Evolutionary conservation across 1,140 invertebrate species (phyloP).

Genomic region (Drosophila takahashii): DNA sequence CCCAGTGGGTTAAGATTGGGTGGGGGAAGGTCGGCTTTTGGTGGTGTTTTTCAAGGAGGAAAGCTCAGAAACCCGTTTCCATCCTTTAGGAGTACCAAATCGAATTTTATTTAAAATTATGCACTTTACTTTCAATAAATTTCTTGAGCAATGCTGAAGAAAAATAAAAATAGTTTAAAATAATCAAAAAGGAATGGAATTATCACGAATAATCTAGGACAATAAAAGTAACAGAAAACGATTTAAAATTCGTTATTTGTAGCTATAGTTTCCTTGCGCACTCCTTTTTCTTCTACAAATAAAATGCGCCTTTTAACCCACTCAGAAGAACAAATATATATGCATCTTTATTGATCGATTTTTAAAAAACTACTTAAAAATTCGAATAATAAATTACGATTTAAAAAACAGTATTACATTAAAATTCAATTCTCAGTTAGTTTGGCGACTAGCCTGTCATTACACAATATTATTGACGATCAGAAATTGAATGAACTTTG

Average conservation of each 20-base stretch:
- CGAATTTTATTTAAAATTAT: not conserved
- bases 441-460: conserved; percentile 41
- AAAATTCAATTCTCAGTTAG: conserved; percentile 54
- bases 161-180: not conserved
- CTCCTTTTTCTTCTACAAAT: not conserved
- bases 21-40: not conserved
- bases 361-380: conserved; percentile 76
- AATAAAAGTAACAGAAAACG: not conserved
- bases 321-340: conserved; percentile 83
- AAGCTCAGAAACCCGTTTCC: conserved; percentile 10
- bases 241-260: not conserved
- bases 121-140: not conserved
- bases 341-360: conserved; percentile 76
- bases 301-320: conserved; percentile 60
- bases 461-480: conserved; percentile 48
- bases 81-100: not conserved
- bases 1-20: conserved; percentile 21
- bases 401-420: conserved; percentile 57
- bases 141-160: no score
- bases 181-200: no score
- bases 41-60: conserved; percentile 17
- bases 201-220: no score
- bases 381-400: conserved; percentile 66
- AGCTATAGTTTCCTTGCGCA: no score
- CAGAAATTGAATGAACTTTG: conserved; percentile 61